Conservation (phyloP, 2,797 vertebrate species). For the Amblyopsis hoosieri region DNA sequence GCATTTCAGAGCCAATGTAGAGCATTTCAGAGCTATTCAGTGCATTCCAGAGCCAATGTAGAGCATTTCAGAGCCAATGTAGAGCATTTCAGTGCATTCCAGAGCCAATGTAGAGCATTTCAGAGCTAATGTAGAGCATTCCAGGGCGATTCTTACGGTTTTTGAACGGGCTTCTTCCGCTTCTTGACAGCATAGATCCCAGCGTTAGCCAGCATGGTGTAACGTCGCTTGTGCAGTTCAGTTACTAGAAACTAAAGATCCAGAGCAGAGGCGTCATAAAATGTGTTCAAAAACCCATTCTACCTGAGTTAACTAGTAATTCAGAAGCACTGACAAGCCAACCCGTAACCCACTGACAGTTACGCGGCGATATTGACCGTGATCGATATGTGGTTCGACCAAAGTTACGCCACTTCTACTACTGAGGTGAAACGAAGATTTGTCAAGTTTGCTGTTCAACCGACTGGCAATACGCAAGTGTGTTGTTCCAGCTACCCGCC, state of each 20-base stretch:
- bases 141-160: slow-evolving; percentile 68
- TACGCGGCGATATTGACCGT: slow-evolving; percentile 46
- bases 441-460: slow-evolving; percentile 28
- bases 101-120: no score
- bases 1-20: no score
- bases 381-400: slow-evolving; percentile 21
- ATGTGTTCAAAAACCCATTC: not conserved
- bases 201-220: slow-evolving; percentile 69
- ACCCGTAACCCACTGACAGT: slow-evolving; percentile 30
- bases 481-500: slow-evolving; percentile 39
- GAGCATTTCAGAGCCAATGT: not conserved
- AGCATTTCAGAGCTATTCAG: no score
- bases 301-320: not conserved
- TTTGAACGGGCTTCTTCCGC: slow-evolving; percentile 83
- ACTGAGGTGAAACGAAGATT: slow-evolving; percentile 11
- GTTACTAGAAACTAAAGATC: slow-evolving; percentile 13
- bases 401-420: not conserved
- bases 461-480: slow-evolving; percentile 27
- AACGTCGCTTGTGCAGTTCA: slow-evolving; percentile 11
- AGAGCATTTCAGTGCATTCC: not conserved
- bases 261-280: slow-evolving; percentile 13
- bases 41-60: no score
- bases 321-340: slow-evolving; percentile 3
- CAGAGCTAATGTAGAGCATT: not conserved
- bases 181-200: slow-evolving; percentile 80